Evolutionary conservation across 2,888 invertebrate species (phyloP), one percentile per base, ranked within the genome.

Genomic region (Empis stercorea): DNA sequence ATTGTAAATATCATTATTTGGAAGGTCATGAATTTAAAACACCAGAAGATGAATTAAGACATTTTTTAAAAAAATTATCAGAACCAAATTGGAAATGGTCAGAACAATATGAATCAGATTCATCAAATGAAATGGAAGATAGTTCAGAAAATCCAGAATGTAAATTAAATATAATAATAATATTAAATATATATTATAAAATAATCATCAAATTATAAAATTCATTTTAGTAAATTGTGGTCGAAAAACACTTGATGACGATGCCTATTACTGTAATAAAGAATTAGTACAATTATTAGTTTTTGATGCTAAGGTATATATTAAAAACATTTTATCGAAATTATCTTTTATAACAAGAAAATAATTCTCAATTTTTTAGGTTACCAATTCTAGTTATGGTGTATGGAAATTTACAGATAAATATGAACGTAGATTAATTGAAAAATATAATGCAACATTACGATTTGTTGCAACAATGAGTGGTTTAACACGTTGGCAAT

Each of bases 381-480:
- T 79, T 1, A 73, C 78, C 0, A 69, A 74, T n/a, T 76, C 74
- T 1, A 78, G 76, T 56, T 79, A 78, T 56, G 70, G 74, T 16
- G 64, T 65, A 5, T 76, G 78, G 77, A 61, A 63, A n/a, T 71
- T 71, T 48, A 72, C 74, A 9, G 71, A 69, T 41, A 62, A 70
- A 0, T 65, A 70, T 15, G 77, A 80, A 47, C 61, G 68, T 52
- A 63, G 72, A 6, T 60, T 86, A 13, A 79, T 85, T 4, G 65
- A 73, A 45, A 67, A 71, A 39, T 89, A 86, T 59, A 81, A 84
- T 52, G 84, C 84, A 4, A 81, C 80, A 38, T 69, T 88, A 15
- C 75, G 88, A 40, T 92, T 88, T 63, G 81, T 91, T 20, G 85
- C 89, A 0, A 92, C 93, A 0, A 85, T 91, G 65, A 89, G 89